Evolutionary conservation across 1,140 invertebrate species (phyloP), one percentile per base, ranked within the genome.

Genomic region (Saccostrea glomerata): DNA sequence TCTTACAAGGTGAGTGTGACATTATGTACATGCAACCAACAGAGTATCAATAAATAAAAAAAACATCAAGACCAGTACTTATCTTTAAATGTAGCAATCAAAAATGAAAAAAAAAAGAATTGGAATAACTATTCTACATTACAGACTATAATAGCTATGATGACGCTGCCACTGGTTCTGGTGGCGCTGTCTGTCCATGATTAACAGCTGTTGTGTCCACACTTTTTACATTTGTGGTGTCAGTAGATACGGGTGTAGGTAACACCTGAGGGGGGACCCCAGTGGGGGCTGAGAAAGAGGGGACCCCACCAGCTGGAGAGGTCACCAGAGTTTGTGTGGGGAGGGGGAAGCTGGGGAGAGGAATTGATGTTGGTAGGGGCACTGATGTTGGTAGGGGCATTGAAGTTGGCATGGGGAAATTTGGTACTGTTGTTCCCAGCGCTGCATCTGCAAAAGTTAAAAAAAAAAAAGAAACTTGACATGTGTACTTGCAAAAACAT

Each of bases 381-480:
- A 86, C 60, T 82, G 73, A 15, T 60, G 87, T 88, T 47, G 84
- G 87, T 9, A 58, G 25, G 36, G 82, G 25, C 3, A 85, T 63
- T 82, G 77, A 20, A 82, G 88, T 85, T 30, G 88, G 88, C 85
- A 86, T 83, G 0, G 88, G 88, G 5, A 89, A 86, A 66, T 85
- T 85, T 66, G 88, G 86, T 47, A 87, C 25, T 54, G 25, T 47
- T 9, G 55, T 63, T 9, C 30, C 30, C 25, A 36, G 17, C 55
- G 86, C 17, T 84, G 56, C 23, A 87, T 82, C 40, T 55, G 55
- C 1, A 47, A 84, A 84, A 84, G 9, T 20, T 2, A 23, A 55
- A 54, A 55, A 55, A 84, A 55, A 0, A 17, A 15, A n/a, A n/a
- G n/a, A n/a, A 6, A 60, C 30, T 36, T 36, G 30, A 36, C 30